phyloP scores from a whole-genome alignment of 2,113 vertebrate genomes.

The Macroglossus sobrinus region DNA sequence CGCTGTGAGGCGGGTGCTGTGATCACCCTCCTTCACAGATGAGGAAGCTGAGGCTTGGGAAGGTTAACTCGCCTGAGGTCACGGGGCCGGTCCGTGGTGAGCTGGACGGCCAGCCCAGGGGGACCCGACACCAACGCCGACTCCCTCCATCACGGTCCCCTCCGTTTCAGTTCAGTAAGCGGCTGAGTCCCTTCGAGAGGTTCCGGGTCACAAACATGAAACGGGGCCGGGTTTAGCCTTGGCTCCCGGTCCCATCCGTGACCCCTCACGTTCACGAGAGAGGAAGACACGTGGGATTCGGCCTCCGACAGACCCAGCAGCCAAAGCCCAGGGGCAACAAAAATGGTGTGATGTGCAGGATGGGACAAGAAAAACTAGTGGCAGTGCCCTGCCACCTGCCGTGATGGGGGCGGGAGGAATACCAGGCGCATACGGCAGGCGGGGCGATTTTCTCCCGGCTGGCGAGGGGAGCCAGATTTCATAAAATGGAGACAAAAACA shows the following conservation, averaged over 20 bases:
- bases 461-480: neutral
- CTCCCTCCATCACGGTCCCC: neutral
- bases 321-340: neutral
- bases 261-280: neutral
- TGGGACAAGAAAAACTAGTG: neutral
- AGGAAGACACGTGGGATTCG: neutral
- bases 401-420: neutral
- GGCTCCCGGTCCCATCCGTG: neutral
- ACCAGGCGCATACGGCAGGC: neutral
- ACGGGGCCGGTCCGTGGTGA: neutral
- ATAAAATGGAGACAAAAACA: neutral
- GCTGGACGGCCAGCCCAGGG: neutral
- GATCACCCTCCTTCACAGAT: neutral
- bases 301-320: neutral
- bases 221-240: neutral
- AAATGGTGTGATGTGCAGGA: neutral
- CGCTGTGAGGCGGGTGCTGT: neutral
- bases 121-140: neutral
- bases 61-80: neutral
- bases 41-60: neutral
- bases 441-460: neutral
- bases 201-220: neutral
- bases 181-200: neutral
- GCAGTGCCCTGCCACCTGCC: neutral
- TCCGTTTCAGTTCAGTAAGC: neutral